Evolutionary conservation across 2,113 vertebrate species (phyloP).

Genomic region (Puffinus mauretanicus): DNA sequence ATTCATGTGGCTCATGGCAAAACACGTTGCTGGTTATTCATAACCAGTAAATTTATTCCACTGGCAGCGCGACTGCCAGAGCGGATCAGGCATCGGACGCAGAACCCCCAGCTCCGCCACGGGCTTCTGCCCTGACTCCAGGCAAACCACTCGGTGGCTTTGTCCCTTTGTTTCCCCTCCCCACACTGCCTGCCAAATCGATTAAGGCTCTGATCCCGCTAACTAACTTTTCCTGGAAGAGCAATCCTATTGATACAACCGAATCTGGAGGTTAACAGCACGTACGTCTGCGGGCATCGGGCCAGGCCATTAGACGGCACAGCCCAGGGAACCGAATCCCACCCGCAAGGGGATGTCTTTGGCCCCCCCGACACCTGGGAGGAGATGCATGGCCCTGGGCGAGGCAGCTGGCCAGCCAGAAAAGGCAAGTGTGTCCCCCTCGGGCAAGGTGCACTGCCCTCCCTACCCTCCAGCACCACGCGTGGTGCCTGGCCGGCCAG

Average conservation of each 20-base stretch:
- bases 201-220: neutral
- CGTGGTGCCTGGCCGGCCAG: rapidly evolving
- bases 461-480: neutral
- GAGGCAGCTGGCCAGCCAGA: neutral
- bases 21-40: neutral
- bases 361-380: neutral
- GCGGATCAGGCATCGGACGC: neutral
- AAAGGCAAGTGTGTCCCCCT: neutral
- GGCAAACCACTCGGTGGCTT: neutral
- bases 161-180: neutral
- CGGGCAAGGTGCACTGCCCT: neutral
- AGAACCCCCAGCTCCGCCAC: neutral
- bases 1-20: neutral
- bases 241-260: neutral
- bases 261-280: neutral
- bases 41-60: neutral
- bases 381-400: rapidly evolving
- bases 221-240: conserved; percentile 9
- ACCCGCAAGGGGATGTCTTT: neutral
- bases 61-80: neutral
- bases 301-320: neutral
- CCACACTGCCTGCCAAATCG: neutral
- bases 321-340: neutral
- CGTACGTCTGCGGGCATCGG: rapidly evolving
- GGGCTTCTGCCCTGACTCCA: neutral